Conservation (phyloP, 2,888 invertebrate species). For the Pristionchus maxplancki region DNA sequence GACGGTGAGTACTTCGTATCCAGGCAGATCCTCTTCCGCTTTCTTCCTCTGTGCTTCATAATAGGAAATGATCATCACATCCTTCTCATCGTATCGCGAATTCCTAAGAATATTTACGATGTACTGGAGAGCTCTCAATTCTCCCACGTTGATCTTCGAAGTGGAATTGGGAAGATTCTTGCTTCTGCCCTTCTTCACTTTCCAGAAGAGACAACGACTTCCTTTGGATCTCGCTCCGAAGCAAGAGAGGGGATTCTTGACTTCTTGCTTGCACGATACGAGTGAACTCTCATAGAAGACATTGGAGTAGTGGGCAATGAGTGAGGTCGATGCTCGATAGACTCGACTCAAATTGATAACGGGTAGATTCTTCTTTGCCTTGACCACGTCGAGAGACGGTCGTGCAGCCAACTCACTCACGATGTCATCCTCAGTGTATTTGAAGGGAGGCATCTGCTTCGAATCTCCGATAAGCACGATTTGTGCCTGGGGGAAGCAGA, state of each 20-base stretch:
- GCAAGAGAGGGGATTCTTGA: neutral
- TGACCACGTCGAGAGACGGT: neutral
- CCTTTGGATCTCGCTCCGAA: neutral
- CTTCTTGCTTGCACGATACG: neutral
- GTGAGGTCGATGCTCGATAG: neutral
- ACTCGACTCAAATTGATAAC: neutral
- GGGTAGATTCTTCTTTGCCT: neutral
- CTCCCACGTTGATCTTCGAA: neutral
- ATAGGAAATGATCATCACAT: neutral
- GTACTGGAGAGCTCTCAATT: neutral
- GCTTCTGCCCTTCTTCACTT: neutral
- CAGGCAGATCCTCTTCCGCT: neutral
- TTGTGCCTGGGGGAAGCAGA: neutral
- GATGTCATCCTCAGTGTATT: neutral
- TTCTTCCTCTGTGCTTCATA: neutral
- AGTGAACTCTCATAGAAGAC: neutral
- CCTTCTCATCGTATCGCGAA: neutral
- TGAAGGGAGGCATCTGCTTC: conserved; percentile 38
- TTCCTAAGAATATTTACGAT: neutral
- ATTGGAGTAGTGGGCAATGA: neutral
- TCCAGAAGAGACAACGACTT: conserved; percentile 21
- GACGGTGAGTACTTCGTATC: conserved; percentile 15
- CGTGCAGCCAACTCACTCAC: neutral
- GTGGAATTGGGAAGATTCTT: neutral
- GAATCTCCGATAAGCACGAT: conserved; percentile 33